These are phyloP conservation scores for Vannuccia rotundouncinata DNA, from an alignment of 2,888 invertebrate genomes.

Conservation along the genomic window DNA sequence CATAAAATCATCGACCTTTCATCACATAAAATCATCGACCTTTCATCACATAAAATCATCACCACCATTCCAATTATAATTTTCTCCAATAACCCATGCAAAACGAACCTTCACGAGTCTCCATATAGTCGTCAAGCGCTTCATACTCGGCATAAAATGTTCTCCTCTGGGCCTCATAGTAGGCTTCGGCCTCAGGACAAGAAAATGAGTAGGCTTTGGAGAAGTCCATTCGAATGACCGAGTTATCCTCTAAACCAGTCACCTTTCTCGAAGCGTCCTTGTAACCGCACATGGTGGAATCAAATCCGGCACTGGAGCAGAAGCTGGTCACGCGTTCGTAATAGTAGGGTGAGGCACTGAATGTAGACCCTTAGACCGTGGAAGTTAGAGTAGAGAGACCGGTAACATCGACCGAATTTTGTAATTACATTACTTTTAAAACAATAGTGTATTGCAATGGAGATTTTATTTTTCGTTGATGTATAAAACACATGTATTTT, in stretches of 20 bases:
- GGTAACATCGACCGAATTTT: too few relatives aligned
- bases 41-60: too few relatives aligned
- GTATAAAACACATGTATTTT: too few relatives aligned
- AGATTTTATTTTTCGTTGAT: too few relatives aligned
- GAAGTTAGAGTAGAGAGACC: too few relatives aligned
- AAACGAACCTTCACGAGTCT: constrained; percentile 66
- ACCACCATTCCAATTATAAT: too few relatives aligned
- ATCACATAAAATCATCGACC: too few relatives aligned
- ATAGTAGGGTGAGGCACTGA: background rate
- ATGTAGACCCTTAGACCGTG: background rate
- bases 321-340: constrained; percentile 67
- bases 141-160: constrained; percentile 73
- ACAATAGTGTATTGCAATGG: too few relatives aligned
- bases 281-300: constrained; percentile 67
- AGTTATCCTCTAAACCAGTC: constrained; percentile 64
- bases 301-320: constrained; percentile 70
- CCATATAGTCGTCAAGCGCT: constrained; percentile 74
- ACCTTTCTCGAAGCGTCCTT: constrained; percentile 69
- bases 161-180: constrained; percentile 73
- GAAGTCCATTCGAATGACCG: constrained; percentile 70
- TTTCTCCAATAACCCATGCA: too few relatives aligned
- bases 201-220: constrained; percentile 76
- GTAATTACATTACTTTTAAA: too few relatives aligned
- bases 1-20: too few relatives aligned
- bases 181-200: constrained; percentile 69